Evolutionary conservation across 2,797 vertebrate species (phyloP).

Genomic region (Mus spretus): DNA sequence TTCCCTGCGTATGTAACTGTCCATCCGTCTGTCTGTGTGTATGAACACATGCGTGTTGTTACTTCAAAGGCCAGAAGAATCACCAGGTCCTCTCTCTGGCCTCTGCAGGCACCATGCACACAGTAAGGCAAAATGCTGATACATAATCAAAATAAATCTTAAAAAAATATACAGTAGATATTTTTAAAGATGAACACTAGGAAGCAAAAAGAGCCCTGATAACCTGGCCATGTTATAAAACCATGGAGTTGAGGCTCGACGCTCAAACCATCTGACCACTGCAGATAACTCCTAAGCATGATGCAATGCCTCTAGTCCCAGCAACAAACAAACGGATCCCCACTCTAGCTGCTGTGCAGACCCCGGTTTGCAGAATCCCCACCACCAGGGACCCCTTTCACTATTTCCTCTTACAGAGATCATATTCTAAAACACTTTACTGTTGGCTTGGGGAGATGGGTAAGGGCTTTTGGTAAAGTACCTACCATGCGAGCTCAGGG

Average conservation of each 20-base stretch:
- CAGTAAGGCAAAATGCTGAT: neutral
- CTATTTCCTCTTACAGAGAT: conserved; percentile 30
- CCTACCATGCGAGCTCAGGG: neutral
- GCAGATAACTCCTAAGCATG: neutral
- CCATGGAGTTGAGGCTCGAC: neutral
- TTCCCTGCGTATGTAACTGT: neutral
- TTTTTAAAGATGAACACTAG: conserved; percentile 36
- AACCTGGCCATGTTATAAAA: neutral
- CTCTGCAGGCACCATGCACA: neutral
- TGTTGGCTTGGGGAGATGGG: neutral
- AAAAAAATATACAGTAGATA: neutral
- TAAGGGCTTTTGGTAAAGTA: neutral
- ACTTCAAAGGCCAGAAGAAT: neutral
- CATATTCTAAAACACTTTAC: conserved; percentile 24
- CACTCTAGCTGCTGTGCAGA: neutral
- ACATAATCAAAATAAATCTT: neutral
- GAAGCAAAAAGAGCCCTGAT: neutral
- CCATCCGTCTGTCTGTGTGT: neutral
- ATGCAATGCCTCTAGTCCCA: neutral
- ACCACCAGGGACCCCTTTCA: neutral
- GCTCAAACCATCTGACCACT: neutral
- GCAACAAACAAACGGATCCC: neutral
- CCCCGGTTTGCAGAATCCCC: neutral
- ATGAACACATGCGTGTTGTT: no score
- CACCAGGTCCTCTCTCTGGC: neutral